Conservation (phyloP, 2,113 vertebrate genomes). For the Psittacus erithacus region DNA sequence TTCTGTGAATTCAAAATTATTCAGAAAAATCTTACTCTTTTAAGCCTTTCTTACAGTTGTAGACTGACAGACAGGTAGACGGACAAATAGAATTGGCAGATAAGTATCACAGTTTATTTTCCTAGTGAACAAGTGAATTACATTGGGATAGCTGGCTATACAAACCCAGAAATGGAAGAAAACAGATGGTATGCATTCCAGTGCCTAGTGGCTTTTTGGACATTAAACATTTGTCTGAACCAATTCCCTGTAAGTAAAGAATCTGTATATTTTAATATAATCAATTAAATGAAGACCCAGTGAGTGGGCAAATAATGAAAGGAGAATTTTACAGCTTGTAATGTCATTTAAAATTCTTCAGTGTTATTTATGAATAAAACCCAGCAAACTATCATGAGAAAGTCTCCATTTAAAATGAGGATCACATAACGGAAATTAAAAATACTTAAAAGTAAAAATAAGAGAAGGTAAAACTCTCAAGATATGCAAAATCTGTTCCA, state of each 20-base stretch:
- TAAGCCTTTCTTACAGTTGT: background rate
- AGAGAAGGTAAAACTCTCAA: background rate
- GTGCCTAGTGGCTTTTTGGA: background rate
- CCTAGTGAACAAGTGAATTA: slow-evolving; percentile 13
- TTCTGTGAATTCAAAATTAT: background rate
- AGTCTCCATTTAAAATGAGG: background rate
- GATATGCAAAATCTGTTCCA: background rate
- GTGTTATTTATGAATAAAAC: background rate
- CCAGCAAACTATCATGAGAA: background rate
- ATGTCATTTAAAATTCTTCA: background rate
- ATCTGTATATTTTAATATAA: background rate
- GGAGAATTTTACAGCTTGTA: background rate
- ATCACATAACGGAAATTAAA: background rate
- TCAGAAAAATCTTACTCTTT: background rate
- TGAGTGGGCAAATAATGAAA: background rate
- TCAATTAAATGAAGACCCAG: background rate
- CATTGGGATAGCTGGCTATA: slow-evolving; percentile 9
- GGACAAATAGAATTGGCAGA: slow-evolving; percentile 26
- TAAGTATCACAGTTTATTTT: slow-evolving; percentile 48
- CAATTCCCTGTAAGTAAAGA: background rate
- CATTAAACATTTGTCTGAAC: slow-evolving; percentile 36
- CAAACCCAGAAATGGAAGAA: slow-evolving; percentile 32
- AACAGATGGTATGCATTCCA: slow-evolving; percentile 38
- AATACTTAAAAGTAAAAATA: background rate
- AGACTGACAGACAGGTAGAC: slow-evolving; percentile 7